Conservation (phyloP, 2,113 vertebrate species). For the Beaufortia kweichowensis region DNA sequence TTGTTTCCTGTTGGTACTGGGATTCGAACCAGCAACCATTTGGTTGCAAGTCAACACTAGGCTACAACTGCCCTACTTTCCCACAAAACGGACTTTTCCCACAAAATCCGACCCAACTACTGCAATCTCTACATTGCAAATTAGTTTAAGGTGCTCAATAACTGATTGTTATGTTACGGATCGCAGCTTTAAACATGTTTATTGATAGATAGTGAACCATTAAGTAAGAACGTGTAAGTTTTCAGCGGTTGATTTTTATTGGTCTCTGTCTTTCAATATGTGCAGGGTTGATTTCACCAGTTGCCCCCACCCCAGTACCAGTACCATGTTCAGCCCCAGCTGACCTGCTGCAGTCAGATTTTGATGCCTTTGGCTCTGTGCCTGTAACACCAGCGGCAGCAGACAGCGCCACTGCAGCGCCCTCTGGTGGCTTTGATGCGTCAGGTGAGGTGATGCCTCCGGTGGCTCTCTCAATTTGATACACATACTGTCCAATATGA, state of each 20-base stretch:
- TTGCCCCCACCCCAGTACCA: constrained; percentile 64
- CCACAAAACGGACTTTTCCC: too few species aligned
- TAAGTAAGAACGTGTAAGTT: too few species aligned
- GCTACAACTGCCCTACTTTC: too few species aligned
- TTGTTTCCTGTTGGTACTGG: too few species aligned
- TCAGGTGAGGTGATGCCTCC: constrained; percentile 83
- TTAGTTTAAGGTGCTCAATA: too few species aligned
- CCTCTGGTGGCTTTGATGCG: constrained; percentile 85
- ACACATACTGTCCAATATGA: neutral
- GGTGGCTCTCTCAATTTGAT: neutral
- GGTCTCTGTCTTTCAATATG: constrained; percentile 23
- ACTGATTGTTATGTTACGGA: too few species aligned
- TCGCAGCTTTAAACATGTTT: too few species aligned
- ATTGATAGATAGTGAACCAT: neutral
- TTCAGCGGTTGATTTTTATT: neutral
- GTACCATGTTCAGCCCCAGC: constrained; percentile 75
- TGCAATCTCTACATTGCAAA: too few species aligned
- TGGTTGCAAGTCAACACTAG: too few species aligned
- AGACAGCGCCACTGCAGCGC: constrained; percentile 70
- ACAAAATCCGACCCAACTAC: too few species aligned
- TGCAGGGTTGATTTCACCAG: constrained; percentile 71
- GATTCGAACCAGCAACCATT: too few species aligned
- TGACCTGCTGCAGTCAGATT: constrained; percentile 76
- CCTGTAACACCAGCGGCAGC: constrained; percentile 57
- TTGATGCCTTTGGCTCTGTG: constrained; percentile 65